A percentile compares a stretch with the other conserved stretches of the same genome.
These are phyloP conservation scores for Paralichthys olivaceus DNA, from an alignment of 2,113 vertebrate genomes.

Conservation along the genomic window DNA sequence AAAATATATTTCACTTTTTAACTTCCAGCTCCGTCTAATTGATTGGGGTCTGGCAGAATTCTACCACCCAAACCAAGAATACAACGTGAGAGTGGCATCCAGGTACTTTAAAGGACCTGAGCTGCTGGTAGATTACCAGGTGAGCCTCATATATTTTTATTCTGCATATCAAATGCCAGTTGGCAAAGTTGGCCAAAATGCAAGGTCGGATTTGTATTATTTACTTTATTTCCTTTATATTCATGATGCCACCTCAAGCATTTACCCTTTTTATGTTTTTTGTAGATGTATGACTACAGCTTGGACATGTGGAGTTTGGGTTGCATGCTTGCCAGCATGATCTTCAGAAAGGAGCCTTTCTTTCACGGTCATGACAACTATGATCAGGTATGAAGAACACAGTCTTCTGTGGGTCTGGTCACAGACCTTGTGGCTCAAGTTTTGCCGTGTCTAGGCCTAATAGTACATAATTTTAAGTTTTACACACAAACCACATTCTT, in stretches of 20 bases:
- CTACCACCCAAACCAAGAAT: conserved; percentile 90
- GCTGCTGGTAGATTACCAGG: conserved; percentile 90
- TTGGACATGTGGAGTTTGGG: conserved; percentile 91
- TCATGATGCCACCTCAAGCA: not conserved
- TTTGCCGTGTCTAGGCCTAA: not conserved
- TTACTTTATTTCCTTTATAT: not conserved
- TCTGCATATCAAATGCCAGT: not conserved
- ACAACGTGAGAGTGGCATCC: conserved; percentile 89
- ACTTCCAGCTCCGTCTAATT: conserved; percentile 86
- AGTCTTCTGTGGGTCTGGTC: conserved; percentile 1
- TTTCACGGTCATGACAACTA: conserved; percentile 92
- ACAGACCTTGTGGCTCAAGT: not conserved
- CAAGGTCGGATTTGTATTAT: not conserved
- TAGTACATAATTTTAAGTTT: not conserved
- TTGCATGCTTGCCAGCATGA: conserved; percentile 91
- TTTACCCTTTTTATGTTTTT: not conserved
- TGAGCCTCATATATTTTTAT: conserved; percentile 38
- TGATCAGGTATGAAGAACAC: conserved; percentile 80
- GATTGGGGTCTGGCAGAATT: conserved; percentile 91
- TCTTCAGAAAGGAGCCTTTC: conserved; percentile 91
- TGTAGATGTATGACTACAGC: conserved; percentile 91
- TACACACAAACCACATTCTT: conserved; percentile 6
- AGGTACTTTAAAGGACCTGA: conserved; percentile 91
- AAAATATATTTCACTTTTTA: not conserved
- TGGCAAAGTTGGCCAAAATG: not conserved